Base-by-base conservation (phyloP, 2,888 invertebrate genomes). In the Oconnorella tubifera region DNA sequence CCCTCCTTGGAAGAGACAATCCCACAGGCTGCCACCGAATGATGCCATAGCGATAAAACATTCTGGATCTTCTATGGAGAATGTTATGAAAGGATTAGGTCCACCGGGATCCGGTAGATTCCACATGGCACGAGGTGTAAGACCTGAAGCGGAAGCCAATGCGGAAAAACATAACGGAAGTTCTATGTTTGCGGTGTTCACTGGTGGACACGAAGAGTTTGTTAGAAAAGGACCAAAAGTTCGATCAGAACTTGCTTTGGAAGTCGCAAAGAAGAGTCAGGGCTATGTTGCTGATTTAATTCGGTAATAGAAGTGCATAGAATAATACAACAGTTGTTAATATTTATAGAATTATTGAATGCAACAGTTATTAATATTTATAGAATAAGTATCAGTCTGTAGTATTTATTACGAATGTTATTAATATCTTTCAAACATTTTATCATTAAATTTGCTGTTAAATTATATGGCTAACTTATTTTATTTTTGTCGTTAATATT, bases 121-220 rank as follows among this genome's bases (percentile, higher is more conserved):
- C 29, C 51, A 60, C 40, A 58, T 29, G 0, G 33, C 59, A 2
- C 51, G 71, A 28, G 60, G 53, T 14, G 49, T 72, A 6, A 63
- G 63, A 33, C 72, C 72, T 0, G 72, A 72, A 55, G 72, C 68
- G 2, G 60, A 59, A 29, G 63, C 55, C n/a, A 64, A 59, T 50
- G 72, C 72, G 1, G 57, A 58, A 55, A 68, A 49, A 50, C 56
- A 60, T 57, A 40, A 40, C 33, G 68, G 68, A 23, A 63, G 53
- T 25, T 51, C 68, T 14, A 59, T 66, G 25, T 57, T 48, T 14
- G 32, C 56, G 32, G 40, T 55, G 31, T 55, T 66, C n/a, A 28
- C 10, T 19, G 53, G 14, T 6, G 48, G 25, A 28, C 31, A 55
- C 1, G 19, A 10, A 14, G 33, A 6, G 1, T 28, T 33, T 4